Base-by-base conservation (phyloP, 2,797 vertebrate species). In the Phrynocephalus guinanensis region DNA sequence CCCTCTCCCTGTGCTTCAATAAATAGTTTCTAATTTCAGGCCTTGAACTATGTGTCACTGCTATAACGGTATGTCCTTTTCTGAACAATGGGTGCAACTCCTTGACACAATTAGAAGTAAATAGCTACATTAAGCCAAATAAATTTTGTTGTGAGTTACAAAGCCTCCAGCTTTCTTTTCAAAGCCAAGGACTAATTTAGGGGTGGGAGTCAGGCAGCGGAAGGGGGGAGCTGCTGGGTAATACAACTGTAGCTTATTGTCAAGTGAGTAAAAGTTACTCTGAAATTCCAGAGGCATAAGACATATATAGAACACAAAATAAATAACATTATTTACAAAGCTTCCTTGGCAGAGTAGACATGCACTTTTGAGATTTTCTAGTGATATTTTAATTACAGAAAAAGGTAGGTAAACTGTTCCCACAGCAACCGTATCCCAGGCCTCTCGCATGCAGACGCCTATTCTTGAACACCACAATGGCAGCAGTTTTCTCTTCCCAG, bases 81-180 rank as follows among this genome's bases (percentile, higher is more conserved):
- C 87, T 86, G 85, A 92, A 63, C 85, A 92, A 82, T 78, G 79
- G 87, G 82, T 81, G 10, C 24, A 81, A 88, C 84, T 83, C 89
- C 66, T 79, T 90, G 90, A 90, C 28, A 52, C 73, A 87, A 71
- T 81, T 90, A 75, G 28, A 86, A 78, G 82, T 88, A 84, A 76
- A 82, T 63, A 88, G 28, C 56, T 79, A 81, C 5, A 0, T 76
- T 76, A 87, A 44, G 30, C 73, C 72, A 13, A 82, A 48, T 38
- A 30, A 68, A 18, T 79, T 56, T 82, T 22, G 67, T 38, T 78
- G 30, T 56, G 48, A 63, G 63, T 83, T 86, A 86, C 91, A 86
- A 83, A 86, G 86, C 75, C 5, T 76, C 75, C 67, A 63, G 66
- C 87, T 50, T 87, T 83, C 75, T 0, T 20, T 93, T 92, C 90